Evolutionary conservation across 1,140 invertebrate genomes (phyloP), one percentile per base, ranked within the genome.

Genomic region (Vanessa tameamea): DNA sequence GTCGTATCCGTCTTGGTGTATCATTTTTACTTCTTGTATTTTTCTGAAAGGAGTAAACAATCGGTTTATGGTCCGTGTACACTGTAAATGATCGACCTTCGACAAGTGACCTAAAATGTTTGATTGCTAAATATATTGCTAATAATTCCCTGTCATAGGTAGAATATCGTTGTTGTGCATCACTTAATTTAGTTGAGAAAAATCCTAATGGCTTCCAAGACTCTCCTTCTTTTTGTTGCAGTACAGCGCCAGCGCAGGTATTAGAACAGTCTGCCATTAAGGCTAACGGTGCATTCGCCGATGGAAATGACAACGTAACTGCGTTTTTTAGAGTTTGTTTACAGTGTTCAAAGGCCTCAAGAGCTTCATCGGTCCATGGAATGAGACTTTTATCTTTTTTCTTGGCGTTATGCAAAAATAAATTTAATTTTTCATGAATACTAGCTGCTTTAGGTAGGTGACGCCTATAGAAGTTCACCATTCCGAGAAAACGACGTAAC

Each of bases 31-130:
- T 64, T 47, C 47, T 64, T 64, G 65, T 57, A 63, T 73, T 73
- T 75, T 69, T 75, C 31, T 75, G 61, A 70, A 75, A 70, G 57
- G 69, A 69, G 47, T 72, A 67, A 53, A 72, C 57, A 23, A 72
- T 64, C 14, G 74, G 69, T 48, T 76, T 77, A 48, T 77, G 75
- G 59, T 73, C 75, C 3, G 75, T 77, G 26, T 53, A 77, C 3
- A 73, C 61, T n/a, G 67, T 77, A 51, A 77, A 47, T 43, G 72
- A 23, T 65, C 69, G 70, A 47, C 75, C 75, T 77, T 77, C 71
- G 20, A 77, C 69, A 13, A 73, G 66, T 20, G 73, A 53, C 14
- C 23, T 47, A 66, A 73, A 77, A 63, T 77, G 66, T 76, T 76
- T 76, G 7, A 76, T 12, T 31, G 69, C 47, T 59, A 66, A 69